Conservation (phyloP, 2,113 vertebrate species). For the Rhagologus leucostigma region DNA sequence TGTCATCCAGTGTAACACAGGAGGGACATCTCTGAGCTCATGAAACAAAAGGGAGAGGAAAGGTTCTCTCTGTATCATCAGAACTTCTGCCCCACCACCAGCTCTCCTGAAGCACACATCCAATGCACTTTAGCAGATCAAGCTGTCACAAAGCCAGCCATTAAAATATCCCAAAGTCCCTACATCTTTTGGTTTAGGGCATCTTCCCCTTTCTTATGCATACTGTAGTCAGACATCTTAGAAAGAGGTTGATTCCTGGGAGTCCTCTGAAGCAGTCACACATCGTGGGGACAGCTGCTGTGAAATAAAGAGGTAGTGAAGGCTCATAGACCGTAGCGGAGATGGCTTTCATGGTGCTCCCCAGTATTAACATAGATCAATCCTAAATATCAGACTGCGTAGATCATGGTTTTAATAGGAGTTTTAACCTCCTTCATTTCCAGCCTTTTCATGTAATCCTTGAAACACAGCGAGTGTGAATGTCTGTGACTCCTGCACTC, state of each 20-base stretch:
- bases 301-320: neutral
- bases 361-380: neutral
- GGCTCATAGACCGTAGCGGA: rapidly evolving
- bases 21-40: neutral
- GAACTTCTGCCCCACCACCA: neutral
- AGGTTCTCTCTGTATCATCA: neutral
- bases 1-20: neutral
- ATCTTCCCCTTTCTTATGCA: neutral
- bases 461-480: neutral
- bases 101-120: neutral
- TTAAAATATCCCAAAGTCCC: neutral
- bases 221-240: neutral
- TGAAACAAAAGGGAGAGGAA: neutral
- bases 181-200: neutral
- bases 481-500: neutral
- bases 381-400: neutral
- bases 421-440: neutral
- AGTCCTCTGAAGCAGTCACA: neutral
- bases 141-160: neutral
- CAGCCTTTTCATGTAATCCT: neutral
- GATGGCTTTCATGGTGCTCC: neutral
- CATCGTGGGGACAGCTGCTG: neutral
- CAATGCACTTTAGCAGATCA: rapidly evolving
- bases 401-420: neutral
- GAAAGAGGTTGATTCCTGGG: neutral